A percentile compares a stretch with the other conserved stretches of the same genome.
Conservation (phyloP, 2,113 vertebrate genomes). For the Melanotaenia duboulayi region DNA sequence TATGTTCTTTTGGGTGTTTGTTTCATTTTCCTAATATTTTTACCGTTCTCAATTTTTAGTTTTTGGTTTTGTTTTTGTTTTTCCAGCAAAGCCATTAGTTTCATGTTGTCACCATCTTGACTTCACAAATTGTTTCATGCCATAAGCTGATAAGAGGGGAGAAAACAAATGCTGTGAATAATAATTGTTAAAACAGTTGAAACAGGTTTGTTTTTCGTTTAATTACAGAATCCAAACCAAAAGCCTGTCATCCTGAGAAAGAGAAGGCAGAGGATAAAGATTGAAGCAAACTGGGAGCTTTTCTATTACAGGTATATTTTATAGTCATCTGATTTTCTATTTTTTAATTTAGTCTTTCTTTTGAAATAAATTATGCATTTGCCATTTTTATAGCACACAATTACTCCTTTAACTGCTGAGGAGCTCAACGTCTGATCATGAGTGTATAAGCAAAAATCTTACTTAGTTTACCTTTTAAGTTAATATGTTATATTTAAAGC, state of each 20-base stretch:
- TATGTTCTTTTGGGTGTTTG: conserved; percentile 2
- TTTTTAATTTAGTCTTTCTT: too few species aligned
- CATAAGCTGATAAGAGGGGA: conserved; percentile 1
- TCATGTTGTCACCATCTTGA: conserved; percentile 19
- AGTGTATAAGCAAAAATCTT: too few species aligned
- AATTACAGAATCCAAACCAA: conserved; percentile 92
- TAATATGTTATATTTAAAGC: not conserved
- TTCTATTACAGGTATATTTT: conserved; percentile 94
- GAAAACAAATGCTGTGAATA: not conserved
- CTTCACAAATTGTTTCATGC: not conserved
- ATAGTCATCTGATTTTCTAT: fast-evolving
- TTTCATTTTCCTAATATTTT: not conserved
- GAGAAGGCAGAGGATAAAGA: conserved; percentile 97
- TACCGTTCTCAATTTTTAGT: not conserved
- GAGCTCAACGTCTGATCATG: too few species aligned
- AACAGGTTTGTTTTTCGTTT: not conserved
- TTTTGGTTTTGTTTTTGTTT: not conserved
- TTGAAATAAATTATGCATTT: not conserved
- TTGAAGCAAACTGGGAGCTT: conserved; percentile 98
- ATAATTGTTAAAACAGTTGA: not conserved
- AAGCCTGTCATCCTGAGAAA: conserved; percentile 97
- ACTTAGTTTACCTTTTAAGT: not conserved
- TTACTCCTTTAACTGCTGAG: not conserved
- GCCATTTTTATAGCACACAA: not conserved
- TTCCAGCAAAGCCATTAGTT: not conserved